These are phyloP conservation scores for Oxyruncus cristatus DNA, from an alignment of 2,113 vertebrate species.

Conservation along the genomic window DNA sequence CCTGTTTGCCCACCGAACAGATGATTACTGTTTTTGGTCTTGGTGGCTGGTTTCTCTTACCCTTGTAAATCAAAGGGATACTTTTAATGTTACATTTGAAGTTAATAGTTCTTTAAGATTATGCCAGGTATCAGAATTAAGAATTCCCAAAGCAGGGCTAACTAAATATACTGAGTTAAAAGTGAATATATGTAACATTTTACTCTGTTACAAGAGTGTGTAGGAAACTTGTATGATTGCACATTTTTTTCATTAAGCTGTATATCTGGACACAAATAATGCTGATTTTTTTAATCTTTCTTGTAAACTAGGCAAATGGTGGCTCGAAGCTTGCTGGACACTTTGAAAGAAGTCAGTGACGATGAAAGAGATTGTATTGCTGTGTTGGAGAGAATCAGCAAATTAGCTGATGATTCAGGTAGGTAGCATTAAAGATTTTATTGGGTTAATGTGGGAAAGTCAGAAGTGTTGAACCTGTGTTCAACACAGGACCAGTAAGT, in stretches of 20 bases:
- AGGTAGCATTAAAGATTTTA: constrained; percentile 25
- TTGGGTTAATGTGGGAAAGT: not conserved
- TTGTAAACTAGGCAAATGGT: constrained; percentile 86
- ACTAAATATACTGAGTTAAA: not conserved
- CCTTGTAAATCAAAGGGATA: not conserved
- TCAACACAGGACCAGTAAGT: not conserved
- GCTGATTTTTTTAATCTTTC: constrained; percentile 6
- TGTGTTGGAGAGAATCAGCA: constrained; percentile 87
- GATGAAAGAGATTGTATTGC: constrained; percentile 88
- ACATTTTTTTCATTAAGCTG: not conserved
- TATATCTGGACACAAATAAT: constrained; percentile 5
- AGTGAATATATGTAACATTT: not conserved
- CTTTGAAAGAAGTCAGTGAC: constrained; percentile 88
- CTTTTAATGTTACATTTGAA: not conserved
- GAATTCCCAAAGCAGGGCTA: not conserved
- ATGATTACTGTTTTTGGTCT: not conserved
- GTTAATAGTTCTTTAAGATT: not conserved
- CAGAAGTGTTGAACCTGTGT: not conserved
- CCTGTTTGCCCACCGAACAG: not conserved
- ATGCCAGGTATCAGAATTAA: not conserved
- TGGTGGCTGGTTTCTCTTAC: not conserved
- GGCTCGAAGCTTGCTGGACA: constrained; percentile 89
- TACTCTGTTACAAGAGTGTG: not conserved
- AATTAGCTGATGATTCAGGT: constrained; percentile 90
- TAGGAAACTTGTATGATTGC: not conserved